These are phyloP conservation scores for Conistra vaccinii DNA, from an alignment of 2,888 invertebrate species.

Conservation along the genomic window DNA sequence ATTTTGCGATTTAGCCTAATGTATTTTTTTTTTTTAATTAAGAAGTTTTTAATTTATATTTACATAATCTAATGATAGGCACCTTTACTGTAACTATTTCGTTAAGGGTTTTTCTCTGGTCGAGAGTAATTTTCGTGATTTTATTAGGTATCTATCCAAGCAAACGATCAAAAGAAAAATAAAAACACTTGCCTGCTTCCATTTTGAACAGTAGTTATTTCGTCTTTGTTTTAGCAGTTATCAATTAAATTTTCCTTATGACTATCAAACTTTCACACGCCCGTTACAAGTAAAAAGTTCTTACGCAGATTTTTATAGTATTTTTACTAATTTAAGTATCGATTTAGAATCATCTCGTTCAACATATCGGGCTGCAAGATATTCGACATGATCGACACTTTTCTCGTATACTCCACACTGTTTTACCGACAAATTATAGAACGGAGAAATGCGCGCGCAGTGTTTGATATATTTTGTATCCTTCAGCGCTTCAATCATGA, in stretches of 20 bases:
- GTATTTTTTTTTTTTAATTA: background rate
- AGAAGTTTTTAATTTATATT: background rate
- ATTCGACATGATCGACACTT: constrained; percentile 53
- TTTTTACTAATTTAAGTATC: constrained; percentile 49
- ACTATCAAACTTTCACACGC: background rate
- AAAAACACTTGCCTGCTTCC: constrained; percentile 62
- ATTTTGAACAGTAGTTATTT: constrained; percentile 43
- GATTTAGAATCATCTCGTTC: constrained; percentile 66
- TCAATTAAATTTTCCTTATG: background rate
- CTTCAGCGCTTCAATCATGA: constrained; percentile 69
- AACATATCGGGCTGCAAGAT: constrained; percentile 53
- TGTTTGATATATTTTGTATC: constrained; percentile 60
- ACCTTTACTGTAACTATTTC: background rate
- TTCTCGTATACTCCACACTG: constrained; percentile 46
- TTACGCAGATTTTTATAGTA: background rate
- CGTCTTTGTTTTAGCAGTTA: background rate
- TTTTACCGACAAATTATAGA: constrained; percentile 63
- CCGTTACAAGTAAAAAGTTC: background rate
- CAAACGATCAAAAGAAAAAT: constrained; percentile 61
- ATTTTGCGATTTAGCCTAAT: background rate
- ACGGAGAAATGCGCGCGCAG: constrained; percentile 76
- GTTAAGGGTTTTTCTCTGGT: background rate
- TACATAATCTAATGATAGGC: background rate
- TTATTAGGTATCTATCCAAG: constrained; percentile 45
- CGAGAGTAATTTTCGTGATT: background rate